These are phyloP conservation scores for Oryzias woworae DNA, from an alignment of 2,113 vertebrate genomes.

Conservation along the genomic window DNA sequence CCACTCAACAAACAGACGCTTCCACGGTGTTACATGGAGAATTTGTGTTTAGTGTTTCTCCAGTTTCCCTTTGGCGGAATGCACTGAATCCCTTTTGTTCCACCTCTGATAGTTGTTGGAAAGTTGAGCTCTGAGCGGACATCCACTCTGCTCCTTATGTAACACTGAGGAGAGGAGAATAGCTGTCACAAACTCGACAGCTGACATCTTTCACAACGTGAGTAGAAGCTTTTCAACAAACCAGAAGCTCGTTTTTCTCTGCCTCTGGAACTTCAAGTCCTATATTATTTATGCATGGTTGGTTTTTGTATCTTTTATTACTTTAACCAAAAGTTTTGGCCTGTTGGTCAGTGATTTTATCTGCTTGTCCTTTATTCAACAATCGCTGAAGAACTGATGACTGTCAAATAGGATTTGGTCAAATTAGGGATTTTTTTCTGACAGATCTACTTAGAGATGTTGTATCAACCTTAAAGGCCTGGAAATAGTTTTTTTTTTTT, in stretches of 20 bases:
- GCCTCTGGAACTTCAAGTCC: constrained; percentile 10
- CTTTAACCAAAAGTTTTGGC: not conserved
- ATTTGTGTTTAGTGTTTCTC: constrained; percentile 10
- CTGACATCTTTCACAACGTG: constrained; percentile 41
- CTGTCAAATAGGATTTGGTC: too few relatives aligned
- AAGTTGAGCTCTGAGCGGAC: constrained; percentile 7
- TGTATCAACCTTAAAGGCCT: too few relatives aligned
- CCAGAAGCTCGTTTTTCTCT: constrained; percentile 2
- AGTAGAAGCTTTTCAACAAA: constrained; percentile 33
- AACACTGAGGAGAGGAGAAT: constrained; percentile 20
- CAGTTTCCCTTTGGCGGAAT: not conserved
- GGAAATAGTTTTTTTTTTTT: too few relatives aligned
- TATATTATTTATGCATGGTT: constrained; percentile 29
- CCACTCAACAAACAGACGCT: constrained; percentile 31
- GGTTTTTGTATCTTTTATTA: constrained; percentile 24
- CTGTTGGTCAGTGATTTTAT: too few relatives aligned
- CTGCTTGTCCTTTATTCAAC: too few relatives aligned
- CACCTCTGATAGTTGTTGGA: constrained; percentile 7
- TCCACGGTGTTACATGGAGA: constrained; percentile 4
- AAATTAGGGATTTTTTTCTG: too few relatives aligned
- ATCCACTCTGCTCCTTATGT: not conserved
- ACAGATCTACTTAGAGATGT: too few relatives aligned
- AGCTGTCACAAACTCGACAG: constrained; percentile 24
- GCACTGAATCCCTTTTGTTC: not conserved
- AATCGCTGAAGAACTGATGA: too few relatives aligned